Base-by-base conservation (phyloP, 2,113 vertebrate species). In the Nycticryphes semicollaris region DNA sequence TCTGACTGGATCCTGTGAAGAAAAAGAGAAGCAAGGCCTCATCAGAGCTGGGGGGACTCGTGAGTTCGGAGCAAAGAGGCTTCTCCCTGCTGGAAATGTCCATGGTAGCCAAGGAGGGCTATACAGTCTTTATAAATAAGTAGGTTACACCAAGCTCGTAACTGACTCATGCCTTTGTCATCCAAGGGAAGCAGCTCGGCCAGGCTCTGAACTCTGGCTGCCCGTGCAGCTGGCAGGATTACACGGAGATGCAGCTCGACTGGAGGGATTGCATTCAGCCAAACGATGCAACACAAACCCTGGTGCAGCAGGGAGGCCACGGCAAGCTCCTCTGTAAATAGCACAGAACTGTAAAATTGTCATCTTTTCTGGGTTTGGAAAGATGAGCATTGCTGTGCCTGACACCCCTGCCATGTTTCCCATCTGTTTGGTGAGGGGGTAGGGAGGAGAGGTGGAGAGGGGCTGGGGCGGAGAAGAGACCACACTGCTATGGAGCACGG, bases 171-270 rank as follows among this genome's bases (percentile, higher is more conserved):
- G 8, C 48, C 28, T 83, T 51, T 93, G 85, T 87, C 88, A 93
- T 82, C 53, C 62, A 27, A 57, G 94, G 45, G 62, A 91, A 79
- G 79, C 74, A 19, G 84, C 92, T 82, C 1, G 0, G 30, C 48
- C 74, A 24, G 76, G 72, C 83, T 92, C 83, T 86, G 81, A 93
- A 78, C 90, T 89, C 84, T 17, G 77, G 56, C 87, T 87, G 77
- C 73, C 56, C 9, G 23, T 0, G 7, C 63, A 50, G 75, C 69
- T 4, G 0, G 30, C 31, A 30, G 87, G 66, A 47, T 87, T 59
- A 35, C 23, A 10, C 0, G 2, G 70, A 54, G 37, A 54, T 35
- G 43, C 51, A 64, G 87, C 88, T 82, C 87, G 24, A 8, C 57
- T 6, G 53, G 12, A 77, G 67, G 83, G 76, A 4, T 1, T 57